Percentiles rank a stretch among this genome's conserved stretches.
phyloP scores from a whole-genome alignment of 2,113 vertebrate genomes.

The Sisor rabdophorus region DNA sequence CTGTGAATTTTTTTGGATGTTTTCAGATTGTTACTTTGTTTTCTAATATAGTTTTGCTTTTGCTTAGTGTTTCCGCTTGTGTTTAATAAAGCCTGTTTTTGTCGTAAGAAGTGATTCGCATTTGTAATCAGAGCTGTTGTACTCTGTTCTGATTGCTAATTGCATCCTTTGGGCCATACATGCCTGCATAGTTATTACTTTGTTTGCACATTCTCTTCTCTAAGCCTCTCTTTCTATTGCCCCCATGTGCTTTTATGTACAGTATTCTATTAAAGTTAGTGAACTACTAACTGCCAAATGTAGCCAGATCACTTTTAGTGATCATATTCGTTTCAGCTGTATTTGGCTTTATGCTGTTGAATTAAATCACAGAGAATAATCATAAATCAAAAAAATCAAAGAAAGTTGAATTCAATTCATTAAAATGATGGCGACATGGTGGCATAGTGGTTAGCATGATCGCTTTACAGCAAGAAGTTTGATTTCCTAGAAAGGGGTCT shows the following conservation, averaged over 20 bases:
- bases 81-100: slow-evolving; percentile 45
- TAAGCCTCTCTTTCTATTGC: neutral
- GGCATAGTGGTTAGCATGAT: no score
- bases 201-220: slow-evolving; percentile 11
- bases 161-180: slow-evolving; percentile 48
- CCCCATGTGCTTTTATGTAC: slow-evolving; percentile 31
- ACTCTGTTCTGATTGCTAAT: slow-evolving; percentile 51
- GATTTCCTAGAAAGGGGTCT: no score
- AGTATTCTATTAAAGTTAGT: slow-evolving; percentile 39
- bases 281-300: slow-evolving; percentile 34
- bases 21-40: no score
- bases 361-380: no score
- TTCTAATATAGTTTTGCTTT: neutral
- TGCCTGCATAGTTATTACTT: slow-evolving; percentile 48
- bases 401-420: no score
- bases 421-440: no score
- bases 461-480: no score
- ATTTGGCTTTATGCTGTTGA: neutral
- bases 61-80: slow-evolving; percentile 30
- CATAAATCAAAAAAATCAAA: no score
- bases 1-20: no score
- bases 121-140: slow-evolving; percentile 43
- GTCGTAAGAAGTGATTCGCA: slow-evolving; percentile 40
- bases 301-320: slow-evolving; percentile 28
- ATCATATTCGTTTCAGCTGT: slow-evolving; percentile 19